These are phyloP conservation scores for Mimumesa dahlbomi DNA, from an alignment of 2,888 invertebrate genomes.

Conservation along the genomic window DNA sequence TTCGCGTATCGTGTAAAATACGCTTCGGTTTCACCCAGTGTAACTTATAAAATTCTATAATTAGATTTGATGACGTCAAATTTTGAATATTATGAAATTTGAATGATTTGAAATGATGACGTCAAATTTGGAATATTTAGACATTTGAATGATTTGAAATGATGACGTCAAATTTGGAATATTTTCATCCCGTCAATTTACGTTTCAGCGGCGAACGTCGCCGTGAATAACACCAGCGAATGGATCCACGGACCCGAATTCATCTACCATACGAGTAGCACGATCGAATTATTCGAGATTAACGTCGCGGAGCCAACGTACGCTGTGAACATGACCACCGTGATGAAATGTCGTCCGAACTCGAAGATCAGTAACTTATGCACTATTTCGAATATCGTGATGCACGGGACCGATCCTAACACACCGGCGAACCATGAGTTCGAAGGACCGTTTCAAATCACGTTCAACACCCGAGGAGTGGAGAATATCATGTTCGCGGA, in stretches of 20 bases:
- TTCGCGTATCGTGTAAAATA: too few relatives aligned
- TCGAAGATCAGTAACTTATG: slow-evolving; percentile 23
- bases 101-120: too few relatives aligned
- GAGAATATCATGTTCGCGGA: slow-evolving; percentile 38
- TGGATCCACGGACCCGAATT: slow-evolving; percentile 67
- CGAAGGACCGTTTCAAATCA: slow-evolving; percentile 51
- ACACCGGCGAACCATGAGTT: neutral
- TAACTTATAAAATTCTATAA: too few relatives aligned
- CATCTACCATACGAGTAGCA: slow-evolving; percentile 59
- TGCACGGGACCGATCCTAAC: slow-evolving; percentile 12
- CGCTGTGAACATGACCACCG: neutral
- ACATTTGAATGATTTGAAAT: too few relatives aligned
- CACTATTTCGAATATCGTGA: too few relatives aligned
- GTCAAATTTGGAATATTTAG: too few relatives aligned
- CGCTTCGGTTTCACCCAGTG: too few relatives aligned
- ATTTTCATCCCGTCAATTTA: too few relatives aligned
- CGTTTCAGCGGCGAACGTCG: slow-evolving; percentile 26
- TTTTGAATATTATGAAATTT: too few relatives aligned
- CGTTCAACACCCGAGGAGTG: slow-evolving; percentile 60
- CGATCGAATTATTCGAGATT: slow-evolving; percentile 54
- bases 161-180: too few relatives aligned
- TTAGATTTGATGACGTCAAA: too few relatives aligned
- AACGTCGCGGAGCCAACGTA: slow-evolving; percentile 5
- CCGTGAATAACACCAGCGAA: slow-evolving; percentile 27
- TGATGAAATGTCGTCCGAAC: slow-evolving; percentile 42